Percentiles rank a stretch among this genome's conserved stretches.
These are phyloP conservation scores for Brachionus plicatilis DNA, from an alignment of 1,140 invertebrate genomes.

Conservation along the genomic window DNA sequence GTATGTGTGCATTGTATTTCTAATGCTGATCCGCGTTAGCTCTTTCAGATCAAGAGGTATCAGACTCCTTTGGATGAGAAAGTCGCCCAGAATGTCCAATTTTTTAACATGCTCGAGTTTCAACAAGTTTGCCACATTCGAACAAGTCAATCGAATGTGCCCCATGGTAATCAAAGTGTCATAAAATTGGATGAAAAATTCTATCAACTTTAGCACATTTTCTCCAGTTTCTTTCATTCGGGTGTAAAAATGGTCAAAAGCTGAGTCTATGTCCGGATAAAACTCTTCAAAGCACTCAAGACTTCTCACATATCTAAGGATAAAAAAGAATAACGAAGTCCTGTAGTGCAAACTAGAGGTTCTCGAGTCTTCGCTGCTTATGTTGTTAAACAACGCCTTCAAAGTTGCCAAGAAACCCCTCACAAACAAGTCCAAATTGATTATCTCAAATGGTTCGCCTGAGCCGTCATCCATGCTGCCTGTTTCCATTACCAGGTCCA, in stretches of 20 bases:
- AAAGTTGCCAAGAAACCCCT: constrained; percentile 18
- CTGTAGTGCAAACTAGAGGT: background rate
- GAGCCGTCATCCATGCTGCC: background rate
- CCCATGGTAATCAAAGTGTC: constrained; percentile 27
- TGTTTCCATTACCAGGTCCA: constrained; percentile 6
- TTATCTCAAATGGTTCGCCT: background rate
- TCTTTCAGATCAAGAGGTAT: constrained; percentile 33
- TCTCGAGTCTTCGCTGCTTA: constrained; percentile 16
- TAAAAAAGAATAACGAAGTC: constrained; percentile 31
- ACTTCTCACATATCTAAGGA: constrained; percentile 5
- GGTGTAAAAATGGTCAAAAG: constrained; percentile 31
- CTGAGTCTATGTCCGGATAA: constrained; percentile 28
- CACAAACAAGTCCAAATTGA: constrained; percentile 21
- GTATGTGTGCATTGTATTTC: constrained; percentile 1
- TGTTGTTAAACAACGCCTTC: constrained; percentile 25
- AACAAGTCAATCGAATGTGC: background rate
- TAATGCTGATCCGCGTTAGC: background rate
- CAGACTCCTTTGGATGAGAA: constrained; percentile 17
- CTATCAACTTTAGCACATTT: background rate
- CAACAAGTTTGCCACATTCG: background rate
- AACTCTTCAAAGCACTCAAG: constrained; percentile 18
- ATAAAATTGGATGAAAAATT: constrained; percentile 39
- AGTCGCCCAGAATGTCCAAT: constrained; percentile 34
- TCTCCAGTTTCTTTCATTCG: constrained; percentile 40
- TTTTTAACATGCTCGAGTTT: constrained; percentile 36